Evolutionary conservation across 2,888 invertebrate genomes (phyloP), one percentile per base, ranked within the genome.

Genomic region (Luperina nickerlii): DNA sequence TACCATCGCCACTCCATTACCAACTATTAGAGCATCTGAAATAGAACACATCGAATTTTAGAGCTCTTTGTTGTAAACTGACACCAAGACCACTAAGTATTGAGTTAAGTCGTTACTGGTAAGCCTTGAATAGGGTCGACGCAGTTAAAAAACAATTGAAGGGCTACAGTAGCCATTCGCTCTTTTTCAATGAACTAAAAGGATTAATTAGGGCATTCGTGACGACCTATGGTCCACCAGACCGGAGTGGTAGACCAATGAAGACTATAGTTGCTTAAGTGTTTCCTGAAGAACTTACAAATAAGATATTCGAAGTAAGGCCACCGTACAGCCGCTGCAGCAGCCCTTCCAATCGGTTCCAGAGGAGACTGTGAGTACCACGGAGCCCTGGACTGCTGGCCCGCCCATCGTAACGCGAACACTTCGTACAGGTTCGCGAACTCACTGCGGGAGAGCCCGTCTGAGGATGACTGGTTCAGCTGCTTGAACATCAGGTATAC

Each of bases 401-500:
- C 96, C 87, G 98, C 97, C 99, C 99, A 99, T 83, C 97, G 97
- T 74, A 98, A 95, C 83, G 98, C 97, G 74, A 97, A 97, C 75
- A 98, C 97, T 86, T 98, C 98, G 90, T 96, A 96, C 79, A 96
- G 78, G 89, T 94, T 94, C 8, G 94, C 93, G 95, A 99, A 99
- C 95, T 99, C 98, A 32, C 98, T 97, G 76, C 98, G 96, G 18
- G 97, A 97, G 54, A 99, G 94, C 2, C 97, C 97, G 5, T 98
- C 98, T 13, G 97, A 97, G 8, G 97, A 97, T 0, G 98, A 97
- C 60, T 96, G 95, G 94, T 99, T 98, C 87, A 99, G 96, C 81
- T 98, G 98, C 92, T 98, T 98, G 95, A 98, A 99, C 97, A 98
- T 98, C 85, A 99, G 95, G 90, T 98, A 98, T 13, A 98, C 97